phyloP scores from a whole-genome alignment of 2,888 invertebrate genomes.

The Odontocolon sp. region DNA sequence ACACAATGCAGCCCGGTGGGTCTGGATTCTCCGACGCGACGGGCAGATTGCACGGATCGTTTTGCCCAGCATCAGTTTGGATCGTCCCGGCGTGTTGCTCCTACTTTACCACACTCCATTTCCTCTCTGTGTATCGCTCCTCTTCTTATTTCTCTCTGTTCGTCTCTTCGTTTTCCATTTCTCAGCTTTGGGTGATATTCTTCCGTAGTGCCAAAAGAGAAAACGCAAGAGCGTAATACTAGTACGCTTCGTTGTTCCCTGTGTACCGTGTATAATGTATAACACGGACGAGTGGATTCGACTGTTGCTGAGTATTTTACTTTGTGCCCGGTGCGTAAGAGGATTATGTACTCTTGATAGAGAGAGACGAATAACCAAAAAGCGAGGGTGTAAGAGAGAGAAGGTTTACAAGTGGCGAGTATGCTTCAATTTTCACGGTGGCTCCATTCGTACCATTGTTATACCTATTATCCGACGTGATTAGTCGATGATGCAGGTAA shows the following conservation, averaged over 20 bases:
- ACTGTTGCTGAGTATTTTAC: slow-evolving; percentile 74
- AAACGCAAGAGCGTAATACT: slow-evolving; percentile 63
- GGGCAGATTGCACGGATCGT: slow-evolving; percentile 55
- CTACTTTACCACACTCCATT: slow-evolving; percentile 42
- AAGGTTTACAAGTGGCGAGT: slow-evolving; percentile 75
- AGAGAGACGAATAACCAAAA: slow-evolving; percentile 23
- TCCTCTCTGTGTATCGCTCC: slow-evolving; percentile 40
- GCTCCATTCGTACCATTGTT: slow-evolving; percentile 72
- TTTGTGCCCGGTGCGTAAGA: slow-evolving; percentile 79
- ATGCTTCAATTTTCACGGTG: slow-evolving; percentile 79
- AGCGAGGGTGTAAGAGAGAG: slow-evolving; percentile 21
- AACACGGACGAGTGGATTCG: slow-evolving; percentile 61
- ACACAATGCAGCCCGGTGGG: slow-evolving; percentile 46
- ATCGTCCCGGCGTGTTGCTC: slow-evolving; percentile 23
- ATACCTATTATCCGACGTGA: slow-evolving; percentile 80
- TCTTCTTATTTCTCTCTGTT: not conserved
- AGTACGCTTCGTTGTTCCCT: slow-evolving; percentile 40
- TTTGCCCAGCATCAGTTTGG: slow-evolving; percentile 40
- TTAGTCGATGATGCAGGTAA: slow-evolving; percentile 81
- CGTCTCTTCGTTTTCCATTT: not conserved
- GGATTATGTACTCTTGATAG: slow-evolving; percentile 75
- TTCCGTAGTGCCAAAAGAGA: slow-evolving; percentile 42
- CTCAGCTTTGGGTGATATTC: slow-evolving; percentile 43
- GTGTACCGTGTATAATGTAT: slow-evolving; percentile 27
- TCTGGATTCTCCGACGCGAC: slow-evolving; percentile 41